These are phyloP conservation scores for Cichladusa arquata DNA, from an alignment of 2,113 vertebrate genomes.

Conservation along the genomic window DNA sequence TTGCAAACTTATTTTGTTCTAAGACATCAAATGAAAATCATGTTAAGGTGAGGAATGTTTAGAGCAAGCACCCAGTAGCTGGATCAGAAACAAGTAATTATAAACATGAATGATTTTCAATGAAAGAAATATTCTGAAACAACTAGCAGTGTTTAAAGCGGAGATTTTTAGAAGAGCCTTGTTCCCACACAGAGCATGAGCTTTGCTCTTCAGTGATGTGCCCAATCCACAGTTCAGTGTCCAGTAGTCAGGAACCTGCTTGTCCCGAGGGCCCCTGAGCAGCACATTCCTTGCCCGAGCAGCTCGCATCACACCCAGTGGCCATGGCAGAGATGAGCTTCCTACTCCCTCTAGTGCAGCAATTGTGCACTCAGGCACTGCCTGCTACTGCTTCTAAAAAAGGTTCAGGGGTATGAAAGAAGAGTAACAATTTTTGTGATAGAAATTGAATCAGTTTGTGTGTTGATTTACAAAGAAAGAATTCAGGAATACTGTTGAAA, in stretches of 20 bases:
- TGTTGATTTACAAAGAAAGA: neutral
- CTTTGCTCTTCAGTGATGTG: neutral
- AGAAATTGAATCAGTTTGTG: neutral
- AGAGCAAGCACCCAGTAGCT: neutral
- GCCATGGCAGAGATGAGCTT: neutral
- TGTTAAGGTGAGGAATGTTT: neutral
- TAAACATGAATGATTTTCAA: neutral
- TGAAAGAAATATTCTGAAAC: neutral
- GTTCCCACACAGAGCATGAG: neutral
- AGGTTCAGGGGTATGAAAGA: neutral
- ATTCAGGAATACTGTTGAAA: neutral
- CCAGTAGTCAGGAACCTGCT: neutral
- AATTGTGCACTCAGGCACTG: neutral
- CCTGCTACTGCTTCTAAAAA: neutral
- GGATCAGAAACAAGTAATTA: neutral
- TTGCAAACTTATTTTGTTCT: neutral
- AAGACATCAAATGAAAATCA: neutral
- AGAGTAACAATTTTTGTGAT: neutral
- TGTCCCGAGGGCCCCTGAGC: neutral
- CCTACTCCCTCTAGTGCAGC: conserved; percentile 56
- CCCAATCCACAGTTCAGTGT: neutral
- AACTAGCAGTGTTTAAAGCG: neutral
- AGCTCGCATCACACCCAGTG: neutral
- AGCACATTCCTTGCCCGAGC: neutral
- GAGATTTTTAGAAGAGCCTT: neutral